These are phyloP conservation scores for Caenorhabditis becei DNA, from an alignment of 2,888 invertebrate genomes.

Conservation along the genomic window DNA sequence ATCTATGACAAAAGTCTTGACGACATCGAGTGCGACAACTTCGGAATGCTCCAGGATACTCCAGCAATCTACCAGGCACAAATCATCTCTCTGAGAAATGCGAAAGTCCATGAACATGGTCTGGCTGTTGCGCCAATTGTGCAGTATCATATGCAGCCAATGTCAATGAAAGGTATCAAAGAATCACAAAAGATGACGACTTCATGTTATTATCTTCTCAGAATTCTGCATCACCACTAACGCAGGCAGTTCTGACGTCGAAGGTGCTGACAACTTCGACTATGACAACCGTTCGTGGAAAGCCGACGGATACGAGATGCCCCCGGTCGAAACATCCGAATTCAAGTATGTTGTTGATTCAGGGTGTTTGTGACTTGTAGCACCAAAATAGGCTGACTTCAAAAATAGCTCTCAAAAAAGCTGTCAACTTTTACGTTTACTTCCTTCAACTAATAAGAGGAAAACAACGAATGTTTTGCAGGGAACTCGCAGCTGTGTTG, in stretches of 20 bases:
- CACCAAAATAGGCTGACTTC: background rate
- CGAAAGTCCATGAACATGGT: slow-evolving; percentile 1
- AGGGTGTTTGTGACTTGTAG: background rate
- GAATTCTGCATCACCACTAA: slow-evolving; percentile 33
- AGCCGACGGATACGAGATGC: slow-evolving; percentile 51
- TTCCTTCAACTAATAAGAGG: background rate
- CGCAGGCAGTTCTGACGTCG: slow-evolving; percentile 4
- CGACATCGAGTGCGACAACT: slow-evolving; percentile 49
- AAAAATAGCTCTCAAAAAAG: background rate
- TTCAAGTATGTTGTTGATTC: slow-evolving; percentile 26
- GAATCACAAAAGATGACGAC: background rate
- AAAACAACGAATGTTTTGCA: slow-evolving; percentile 27
- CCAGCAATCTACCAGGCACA: slow-evolving; percentile 23
- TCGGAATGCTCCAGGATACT: slow-evolving; percentile 39
- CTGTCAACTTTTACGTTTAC: background rate
- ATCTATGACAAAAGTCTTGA: slow-evolving; percentile 60
- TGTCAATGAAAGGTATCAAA: slow-evolving; percentile 50
- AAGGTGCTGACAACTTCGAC: slow-evolving; percentile 28
- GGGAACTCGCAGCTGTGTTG: slow-evolving; percentile 37
- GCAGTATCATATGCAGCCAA: slow-evolving; percentile 50
- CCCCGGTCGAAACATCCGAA: slow-evolving; percentile 23
- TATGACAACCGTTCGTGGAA: slow-evolving; percentile 51
- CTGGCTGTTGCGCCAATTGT: slow-evolving; percentile 37
- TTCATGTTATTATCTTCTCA: background rate
- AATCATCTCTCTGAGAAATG: slow-evolving; percentile 11